Base-by-base conservation (phyloP, 2,797 vertebrate genomes). In the Austrolebias charrua region DNA sequence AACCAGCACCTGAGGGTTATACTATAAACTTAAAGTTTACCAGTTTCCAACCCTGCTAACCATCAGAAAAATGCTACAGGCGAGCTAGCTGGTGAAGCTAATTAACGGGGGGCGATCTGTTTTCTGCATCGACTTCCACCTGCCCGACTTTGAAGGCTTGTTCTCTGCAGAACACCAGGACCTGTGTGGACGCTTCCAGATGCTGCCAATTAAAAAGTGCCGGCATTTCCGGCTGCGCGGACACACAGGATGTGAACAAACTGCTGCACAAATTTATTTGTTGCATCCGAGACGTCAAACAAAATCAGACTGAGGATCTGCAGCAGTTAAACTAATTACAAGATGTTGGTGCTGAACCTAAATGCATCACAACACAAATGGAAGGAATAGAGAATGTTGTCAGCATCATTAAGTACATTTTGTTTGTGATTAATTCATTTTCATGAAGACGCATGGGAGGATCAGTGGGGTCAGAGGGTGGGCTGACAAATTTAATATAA, bases 131-230 rank as follows among this genome's bases (percentile, higher is more conserved):
- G 75, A 76, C 74, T 0, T 52, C 45, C 46, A 55, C 43, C 68
- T 28, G 56, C 56, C 64, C 55, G 14, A 24, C 61, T 79, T 61
- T 73, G 45, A 77, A 85, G 82, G 59, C 71, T 47, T 77, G 79
- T 74, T 12, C 15, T 19, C 33, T n/a, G 38, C 43, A 38, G 50
- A 42, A 48, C 54, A 49, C 3, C 69, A 31, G 56, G 65, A 16
- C 68, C 61, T 73, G 64, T 14, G 46, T 58, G 51, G 68, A 67
- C 60, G 47, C 45, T 46, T 38, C 66, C 60, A 76, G 60, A 81
- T 47, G 53, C 45, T 53, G 62, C 69, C 74, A 85, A 86, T 86
- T 86, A 87, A 81, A 84, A 83, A 45, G 56, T 63, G 72, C 56
- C 68, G 66, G 5, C 19, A 0, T 69, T 43, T 28, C 4, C 13